Base-by-base conservation (phyloP, 2,888 invertebrate species). In the Drosophila prostipennis region DNA sequence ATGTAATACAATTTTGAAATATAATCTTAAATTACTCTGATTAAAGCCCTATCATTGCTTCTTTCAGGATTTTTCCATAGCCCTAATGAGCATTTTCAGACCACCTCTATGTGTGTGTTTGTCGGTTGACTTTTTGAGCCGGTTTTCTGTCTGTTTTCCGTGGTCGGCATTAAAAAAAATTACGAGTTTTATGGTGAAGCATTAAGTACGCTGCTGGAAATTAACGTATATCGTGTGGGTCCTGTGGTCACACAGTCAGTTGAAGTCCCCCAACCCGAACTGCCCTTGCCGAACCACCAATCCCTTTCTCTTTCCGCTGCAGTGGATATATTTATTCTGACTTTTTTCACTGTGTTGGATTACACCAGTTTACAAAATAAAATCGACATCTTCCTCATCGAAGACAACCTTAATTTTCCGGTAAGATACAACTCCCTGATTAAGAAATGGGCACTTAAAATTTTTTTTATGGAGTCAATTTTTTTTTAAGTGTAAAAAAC, bases 111-210 rank as follows among this genome's bases (percentile, higher is more conserved):
- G 6, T 34, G 16, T 48, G 6, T 42, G 43, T 13, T 4, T 45
- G 23, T 23, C 11, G 45, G 63, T 42, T 71, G 51, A 63, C 63
- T 65, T 61, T 65, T 78, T 74, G 67, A 80, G 76, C 81, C 60
- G 74, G 57, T 78, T 78, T 46, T 16, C 45, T 53, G 39, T 39
- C 32, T 45, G 52, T 10, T 42, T 69, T 70, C 63, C 74, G 85
- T 63, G 80, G 80, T 69, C 39, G 58, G 71, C 61, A 63, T 80
- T 74, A 69, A 60, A 76, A 73, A 80, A 80, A 80, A 80, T 74
- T 79, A 78, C 71, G 52, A 71, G 64, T 42, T 56, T 71, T 71
- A 71, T 72, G 51, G 72, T 36, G 6, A 16, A 26, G 54, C 72
- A 72, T 71, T 72, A 71, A 71, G 56, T 39, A 36, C 73, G 29